Conservation (phyloP, 2,797 vertebrate genomes). For the Crocodylus rhombifer region DNA sequence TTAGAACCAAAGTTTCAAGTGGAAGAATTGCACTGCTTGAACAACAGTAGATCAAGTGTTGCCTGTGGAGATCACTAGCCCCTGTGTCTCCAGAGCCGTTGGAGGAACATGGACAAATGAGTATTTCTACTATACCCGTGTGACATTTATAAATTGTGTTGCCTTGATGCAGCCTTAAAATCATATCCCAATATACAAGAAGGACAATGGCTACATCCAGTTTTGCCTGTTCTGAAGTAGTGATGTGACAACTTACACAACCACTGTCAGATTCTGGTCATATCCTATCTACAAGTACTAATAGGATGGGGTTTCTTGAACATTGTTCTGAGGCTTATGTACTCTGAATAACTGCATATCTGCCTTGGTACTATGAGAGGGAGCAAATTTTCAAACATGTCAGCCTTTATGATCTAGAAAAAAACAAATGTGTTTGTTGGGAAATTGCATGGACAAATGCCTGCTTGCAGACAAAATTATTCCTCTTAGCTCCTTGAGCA, state of each 20-base stretch:
- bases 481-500: not conserved
- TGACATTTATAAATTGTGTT: not conserved
- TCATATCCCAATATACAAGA: not conserved
- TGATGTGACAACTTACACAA: fast-evolving
- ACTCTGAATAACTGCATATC: not conserved
- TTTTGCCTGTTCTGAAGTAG: not conserved
- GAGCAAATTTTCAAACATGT: not conserved
- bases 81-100: not conserved
- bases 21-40: not conserved
- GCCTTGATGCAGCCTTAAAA: not conserved
- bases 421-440: fast-evolving
- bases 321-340: not conserved
- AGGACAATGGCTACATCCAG: not conserved
- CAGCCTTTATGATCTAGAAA: not conserved
- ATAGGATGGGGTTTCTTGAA: not conserved
- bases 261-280: not conserved
- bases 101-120: not conserved
- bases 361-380: not conserved
- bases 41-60: not conserved
- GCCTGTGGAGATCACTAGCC: not conserved
- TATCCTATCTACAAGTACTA: not conserved
- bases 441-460: fast-evolving
- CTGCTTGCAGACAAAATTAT: not conserved
- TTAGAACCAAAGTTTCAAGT: not conserved
- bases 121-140: not conserved